Conservation (phyloP, 1,140 invertebrate genomes). For the Idris sp. region DNA sequence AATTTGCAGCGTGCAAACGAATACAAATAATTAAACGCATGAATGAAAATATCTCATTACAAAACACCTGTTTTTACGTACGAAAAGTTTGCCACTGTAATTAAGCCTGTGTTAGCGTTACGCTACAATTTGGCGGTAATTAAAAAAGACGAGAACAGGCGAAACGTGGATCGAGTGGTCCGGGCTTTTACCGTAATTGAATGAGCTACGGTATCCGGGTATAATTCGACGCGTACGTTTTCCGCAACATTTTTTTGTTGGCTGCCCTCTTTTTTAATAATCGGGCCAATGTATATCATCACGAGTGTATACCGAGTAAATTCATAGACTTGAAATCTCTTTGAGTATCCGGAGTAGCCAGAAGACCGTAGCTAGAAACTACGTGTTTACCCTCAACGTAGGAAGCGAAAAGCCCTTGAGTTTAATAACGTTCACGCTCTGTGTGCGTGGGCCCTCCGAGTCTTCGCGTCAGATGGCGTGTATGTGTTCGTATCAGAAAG, state of each 20-base stretch:
- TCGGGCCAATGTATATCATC: constrained; percentile 47
- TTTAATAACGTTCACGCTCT: constrained; percentile 71
- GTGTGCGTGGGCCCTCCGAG: constrained; percentile 34
- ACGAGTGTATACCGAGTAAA: constrained; percentile 45
- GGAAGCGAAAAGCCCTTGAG: constrained; percentile 71
- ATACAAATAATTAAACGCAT: too few species aligned
- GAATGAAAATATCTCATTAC: too few species aligned
- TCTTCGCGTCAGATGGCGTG: constrained; percentile 41
- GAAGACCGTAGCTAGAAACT: constrained; percentile 54
- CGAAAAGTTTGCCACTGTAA: too few species aligned
- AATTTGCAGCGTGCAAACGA: too few species aligned
- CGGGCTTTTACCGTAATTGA: constrained; percentile 54
- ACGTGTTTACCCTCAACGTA: constrained; percentile 66
- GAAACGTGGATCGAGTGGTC: constrained; percentile 20
- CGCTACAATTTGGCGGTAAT: constrained; percentile 31
- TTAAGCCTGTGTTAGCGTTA: too few species aligned
- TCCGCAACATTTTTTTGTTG: constrained; percentile 24
- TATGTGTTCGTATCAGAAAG: constrained; percentile 33
- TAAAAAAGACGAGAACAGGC: constrained; percentile 7
- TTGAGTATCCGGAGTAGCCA: constrained; percentile 61
- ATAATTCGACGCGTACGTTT: constrained; percentile 44
- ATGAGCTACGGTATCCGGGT: constrained; percentile 28
- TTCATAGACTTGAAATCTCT: constrained; percentile 63
- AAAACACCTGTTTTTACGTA: too few species aligned
- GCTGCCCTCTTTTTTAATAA: constrained; percentile 59